These are phyloP conservation scores for Falco biarmicus DNA, from an alignment of 2,797 vertebrate species.

Conservation along the genomic window DNA sequence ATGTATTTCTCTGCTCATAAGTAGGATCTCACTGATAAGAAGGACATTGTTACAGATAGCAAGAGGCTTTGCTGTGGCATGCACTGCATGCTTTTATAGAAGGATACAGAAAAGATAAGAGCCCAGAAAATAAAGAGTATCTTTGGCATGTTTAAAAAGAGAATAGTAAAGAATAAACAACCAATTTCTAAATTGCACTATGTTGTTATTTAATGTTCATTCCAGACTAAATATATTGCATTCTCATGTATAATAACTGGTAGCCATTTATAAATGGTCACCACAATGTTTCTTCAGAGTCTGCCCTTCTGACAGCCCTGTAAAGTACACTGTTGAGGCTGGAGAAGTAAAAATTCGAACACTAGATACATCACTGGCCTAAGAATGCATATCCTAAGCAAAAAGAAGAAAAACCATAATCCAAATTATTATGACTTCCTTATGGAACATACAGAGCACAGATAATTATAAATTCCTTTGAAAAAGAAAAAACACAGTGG, in stretches of 20 bases:
- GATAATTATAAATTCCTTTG: not conserved
- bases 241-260: not conserved
- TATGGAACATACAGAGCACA: not conserved
- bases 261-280: not conserved
- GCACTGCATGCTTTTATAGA: not conserved
- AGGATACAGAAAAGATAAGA: not conserved
- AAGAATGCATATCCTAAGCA: not conserved
- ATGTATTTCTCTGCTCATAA: not conserved
- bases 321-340: not conserved
- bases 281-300: not conserved
- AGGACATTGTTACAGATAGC: not conserved
- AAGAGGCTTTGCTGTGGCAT: not conserved
- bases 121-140: not conserved
- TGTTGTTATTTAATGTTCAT: not conserved
- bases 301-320: not conserved
- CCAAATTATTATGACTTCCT: not conserved
- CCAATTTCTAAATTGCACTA: not conserved
- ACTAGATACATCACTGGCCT: not conserved
- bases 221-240: not conserved
- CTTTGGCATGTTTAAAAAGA: not conserved
- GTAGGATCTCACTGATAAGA: not conserved
- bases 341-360: not conserved
- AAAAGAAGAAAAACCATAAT: not conserved
- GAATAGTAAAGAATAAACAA: not conserved
- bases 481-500: rapidly evolving